These are phyloP conservation scores for Ibidorhyncha struthersii DNA, from an alignment of 2,113 vertebrate species.

Conservation along the genomic window DNA sequence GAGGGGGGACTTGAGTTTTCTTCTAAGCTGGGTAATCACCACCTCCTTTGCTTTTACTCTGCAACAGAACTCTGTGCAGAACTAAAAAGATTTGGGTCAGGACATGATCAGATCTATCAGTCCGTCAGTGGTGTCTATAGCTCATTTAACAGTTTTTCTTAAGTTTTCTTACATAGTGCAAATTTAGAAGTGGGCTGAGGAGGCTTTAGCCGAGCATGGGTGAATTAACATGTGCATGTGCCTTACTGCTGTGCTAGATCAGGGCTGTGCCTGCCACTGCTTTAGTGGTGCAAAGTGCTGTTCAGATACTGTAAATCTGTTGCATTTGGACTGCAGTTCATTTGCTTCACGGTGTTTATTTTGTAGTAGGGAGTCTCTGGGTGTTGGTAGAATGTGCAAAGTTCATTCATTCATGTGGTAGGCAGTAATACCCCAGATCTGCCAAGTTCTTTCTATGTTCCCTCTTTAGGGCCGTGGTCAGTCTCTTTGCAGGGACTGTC, in stretches of 20 bases:
- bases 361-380: neutral
- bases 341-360: neutral
- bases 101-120: neutral
- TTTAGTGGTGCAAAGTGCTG: neutral
- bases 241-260: neutral
- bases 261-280: neutral
- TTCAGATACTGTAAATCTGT: neutral
- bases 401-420: fast-evolving
- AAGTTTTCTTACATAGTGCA: neutral
- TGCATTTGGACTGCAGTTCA: neutral
- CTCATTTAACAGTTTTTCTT: neutral
- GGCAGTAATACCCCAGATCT: neutral
- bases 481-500: conserved; percentile 78
- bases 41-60: neutral
- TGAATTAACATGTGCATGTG: fast-evolving
- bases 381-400: fast-evolving
- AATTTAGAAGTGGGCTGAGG: neutral
- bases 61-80: neutral
- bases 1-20: neutral
- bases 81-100: neutral
- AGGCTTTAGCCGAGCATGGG: neutral
- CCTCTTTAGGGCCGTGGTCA: conserved; percentile 74
- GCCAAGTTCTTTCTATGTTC: neutral
- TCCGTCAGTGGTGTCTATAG: neutral
- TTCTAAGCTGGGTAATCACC: neutral